These are phyloP conservation scores for Tiaroga cobitis DNA, from an alignment of 2,797 vertebrate genomes.

Conservation along the genomic window DNA sequence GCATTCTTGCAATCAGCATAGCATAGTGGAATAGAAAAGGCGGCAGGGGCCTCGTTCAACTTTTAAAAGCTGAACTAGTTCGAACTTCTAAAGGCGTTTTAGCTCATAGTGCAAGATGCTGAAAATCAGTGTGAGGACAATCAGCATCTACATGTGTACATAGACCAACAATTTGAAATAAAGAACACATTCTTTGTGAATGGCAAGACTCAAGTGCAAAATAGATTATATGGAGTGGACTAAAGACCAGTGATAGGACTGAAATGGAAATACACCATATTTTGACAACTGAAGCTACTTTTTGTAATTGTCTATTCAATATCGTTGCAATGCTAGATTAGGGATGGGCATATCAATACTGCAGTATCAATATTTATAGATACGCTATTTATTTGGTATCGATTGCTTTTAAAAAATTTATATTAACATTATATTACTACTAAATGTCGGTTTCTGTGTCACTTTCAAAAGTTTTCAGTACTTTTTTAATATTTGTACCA, in stretches of 20 bases:
- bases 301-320: neutral
- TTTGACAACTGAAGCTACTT: neutral
- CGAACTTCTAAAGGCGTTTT: neutral
- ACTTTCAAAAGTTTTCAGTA: no score
- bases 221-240: neutral
- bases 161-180: neutral
- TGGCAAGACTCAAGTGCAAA: neutral
- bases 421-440: neutral
- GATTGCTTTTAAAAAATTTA: neutral
- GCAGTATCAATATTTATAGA: no score
- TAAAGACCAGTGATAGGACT: neutral
- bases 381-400: neutral
- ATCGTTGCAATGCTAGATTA: neutral
- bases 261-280: neutral
- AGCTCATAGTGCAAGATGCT: neutral
- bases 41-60: neutral
- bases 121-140: neutral
- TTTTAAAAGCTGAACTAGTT: neutral
- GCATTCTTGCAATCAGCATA: no score
- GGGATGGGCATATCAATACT: neutral
- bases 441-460: neutral
- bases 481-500: no score
- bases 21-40: no score
- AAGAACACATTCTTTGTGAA: neutral
- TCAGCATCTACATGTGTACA: neutral